phyloP scores from a whole-genome alignment of 35 echinoderm and acorn worm species.

The Diadema setosum region DNA sequence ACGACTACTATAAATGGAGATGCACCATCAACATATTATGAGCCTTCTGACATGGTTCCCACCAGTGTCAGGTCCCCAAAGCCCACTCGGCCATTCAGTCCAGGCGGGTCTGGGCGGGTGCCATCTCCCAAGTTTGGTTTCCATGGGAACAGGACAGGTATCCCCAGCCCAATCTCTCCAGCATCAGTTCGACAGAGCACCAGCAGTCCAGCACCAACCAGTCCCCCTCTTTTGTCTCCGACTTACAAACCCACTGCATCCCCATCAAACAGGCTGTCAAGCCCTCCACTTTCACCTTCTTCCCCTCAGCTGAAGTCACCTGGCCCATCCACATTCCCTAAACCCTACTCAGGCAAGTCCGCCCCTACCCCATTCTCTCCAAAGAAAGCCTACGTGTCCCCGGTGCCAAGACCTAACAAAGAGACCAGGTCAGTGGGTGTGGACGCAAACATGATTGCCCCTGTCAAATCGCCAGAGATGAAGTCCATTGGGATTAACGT shows the following conservation, averaged over 20 bases:
- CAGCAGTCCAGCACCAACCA: neutral
- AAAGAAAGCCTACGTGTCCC: slow-evolving; percentile 58
- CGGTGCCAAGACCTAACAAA: slow-evolving; percentile 26
- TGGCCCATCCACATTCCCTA: neutral
- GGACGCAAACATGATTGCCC: slow-evolving; percentile 13
- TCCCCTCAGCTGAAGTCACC: neutral
- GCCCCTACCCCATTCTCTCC: neutral
- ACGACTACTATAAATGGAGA: neutral
- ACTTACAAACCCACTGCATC: neutral
- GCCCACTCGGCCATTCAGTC: slow-evolving; percentile 7
- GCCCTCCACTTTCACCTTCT: neutral
- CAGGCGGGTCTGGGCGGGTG: neutral
- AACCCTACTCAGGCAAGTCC: neutral
- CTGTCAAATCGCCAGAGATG: slow-evolving; percentile 17
- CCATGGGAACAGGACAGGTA: neutral
- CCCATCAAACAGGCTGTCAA: neutral
- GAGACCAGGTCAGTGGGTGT: slow-evolving; percentile 56
- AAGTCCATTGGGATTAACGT: slow-evolving; percentile 62
- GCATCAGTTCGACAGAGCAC: neutral
- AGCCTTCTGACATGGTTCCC: neutral
- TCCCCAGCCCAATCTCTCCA: neutral
- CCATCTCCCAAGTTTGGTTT: slow-evolving; percentile 10
- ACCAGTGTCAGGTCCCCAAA: neutral
- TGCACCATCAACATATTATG: neutral
- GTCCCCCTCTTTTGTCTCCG: neutral